phyloP scores from a whole-genome alignment of 64 coral and sea anemone species.

The Montipora capricornis region DNA sequence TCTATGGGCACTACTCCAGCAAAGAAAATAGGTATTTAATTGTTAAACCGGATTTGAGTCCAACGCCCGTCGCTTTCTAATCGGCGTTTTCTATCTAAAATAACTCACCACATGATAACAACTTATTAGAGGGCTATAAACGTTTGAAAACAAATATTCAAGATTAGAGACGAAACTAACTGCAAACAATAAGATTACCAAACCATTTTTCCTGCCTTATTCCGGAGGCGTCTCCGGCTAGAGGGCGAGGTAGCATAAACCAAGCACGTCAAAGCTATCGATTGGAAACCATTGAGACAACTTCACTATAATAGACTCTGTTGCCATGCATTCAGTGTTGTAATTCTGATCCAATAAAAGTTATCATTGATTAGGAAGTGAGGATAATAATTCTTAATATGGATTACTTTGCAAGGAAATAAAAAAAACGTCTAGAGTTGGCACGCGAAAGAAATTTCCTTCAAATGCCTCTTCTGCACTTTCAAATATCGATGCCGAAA shows the following conservation, averaged over 20 bases:
- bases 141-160: constrained; percentile 45
- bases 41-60: constrained; percentile 27
- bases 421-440: not conserved
- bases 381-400: constrained; percentile 39
- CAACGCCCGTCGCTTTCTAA: not conserved
- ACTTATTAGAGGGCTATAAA: constrained; percentile 36
- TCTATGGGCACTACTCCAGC: not conserved
- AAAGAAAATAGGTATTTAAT: not conserved
- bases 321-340: not conserved
- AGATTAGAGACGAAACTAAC: constrained; percentile 37
- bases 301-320: not conserved
- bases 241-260: not conserved
- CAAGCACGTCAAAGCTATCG: not conserved
- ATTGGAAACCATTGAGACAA: not conserved
- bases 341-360: constrained; percentile 47
- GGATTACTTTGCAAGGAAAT: constrained; percentile 28
- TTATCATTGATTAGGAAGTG: constrained; percentile 34
- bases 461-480: not conserved
- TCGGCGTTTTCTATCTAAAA: not conserved
- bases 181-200: constrained; percentile 36
- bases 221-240: not conserved
- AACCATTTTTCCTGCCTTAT: not conserved
- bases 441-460: constrained; percentile 39
- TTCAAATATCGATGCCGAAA: not conserved
- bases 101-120: constrained; percentile 13